A percentile compares a stretch with the other conserved stretches of the same genome.
Conservation (phyloP, 1,140 invertebrate genomes). For the Acromyrmex heyeri region DNA sequence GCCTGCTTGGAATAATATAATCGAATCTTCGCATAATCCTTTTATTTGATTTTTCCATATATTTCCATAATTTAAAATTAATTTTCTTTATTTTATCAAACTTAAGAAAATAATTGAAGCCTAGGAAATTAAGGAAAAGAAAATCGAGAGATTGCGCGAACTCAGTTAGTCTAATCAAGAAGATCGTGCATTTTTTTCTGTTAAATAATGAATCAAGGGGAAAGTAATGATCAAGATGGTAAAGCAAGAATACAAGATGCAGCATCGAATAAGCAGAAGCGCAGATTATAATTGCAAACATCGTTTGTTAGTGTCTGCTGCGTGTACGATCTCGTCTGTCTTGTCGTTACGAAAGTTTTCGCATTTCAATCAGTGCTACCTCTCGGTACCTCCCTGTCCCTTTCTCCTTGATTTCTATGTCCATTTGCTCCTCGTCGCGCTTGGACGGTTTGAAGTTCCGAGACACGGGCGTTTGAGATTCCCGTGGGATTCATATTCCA, state of each 20-base stretch:
- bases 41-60: background rate
- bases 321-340: constrained; percentile 14
- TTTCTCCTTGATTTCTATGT: constrained; percentile 41
- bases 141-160: background rate
- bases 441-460: constrained; percentile 37
- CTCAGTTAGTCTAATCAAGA: background rate
- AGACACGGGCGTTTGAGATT: constrained; percentile 70
- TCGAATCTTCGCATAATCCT: background rate
- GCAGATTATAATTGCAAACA: constrained; percentile 64
- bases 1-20: background rate
- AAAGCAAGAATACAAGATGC: background rate
- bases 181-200: background rate
- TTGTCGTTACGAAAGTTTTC: constrained; percentile 65
- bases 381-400: constrained; percentile 5
- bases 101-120: background rate
- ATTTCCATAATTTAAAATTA: background rate
- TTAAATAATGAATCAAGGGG: constrained; percentile 24
- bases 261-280: no score
- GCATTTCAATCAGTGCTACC: constrained; percentile 66
- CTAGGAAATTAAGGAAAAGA: background rate
- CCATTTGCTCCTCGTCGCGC: constrained; percentile 50
- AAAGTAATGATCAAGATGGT: background rate
- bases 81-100: background rate
- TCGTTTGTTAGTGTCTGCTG: constrained; percentile 58
- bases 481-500: constrained; percentile 76